phyloP scores from a whole-genome alignment of 2,888 invertebrate species.

The Pimpla rufipes region DNA sequence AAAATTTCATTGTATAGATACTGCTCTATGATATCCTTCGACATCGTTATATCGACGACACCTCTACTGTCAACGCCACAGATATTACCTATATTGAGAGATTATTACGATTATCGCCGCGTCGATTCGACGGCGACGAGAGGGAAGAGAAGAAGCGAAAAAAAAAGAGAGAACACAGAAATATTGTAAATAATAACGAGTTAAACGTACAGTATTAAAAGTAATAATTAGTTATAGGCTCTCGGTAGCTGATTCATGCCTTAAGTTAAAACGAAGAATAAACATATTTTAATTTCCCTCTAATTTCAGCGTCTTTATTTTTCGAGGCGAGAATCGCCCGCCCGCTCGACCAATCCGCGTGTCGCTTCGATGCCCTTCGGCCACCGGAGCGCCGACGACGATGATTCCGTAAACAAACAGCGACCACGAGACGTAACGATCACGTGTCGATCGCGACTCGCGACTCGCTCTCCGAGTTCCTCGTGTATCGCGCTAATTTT shows the following conservation, averaged over 20 bases:
- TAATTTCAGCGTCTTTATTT: slow-evolving; percentile 41
- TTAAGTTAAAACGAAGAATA: slow-evolving; percentile 79
- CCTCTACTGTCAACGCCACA: slow-evolving; percentile 72
- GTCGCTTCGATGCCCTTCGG: slow-evolving; percentile 8
- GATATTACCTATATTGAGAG: slow-evolving; percentile 79
- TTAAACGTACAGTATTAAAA: slow-evolving; percentile 84
- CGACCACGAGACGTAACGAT: background rate
- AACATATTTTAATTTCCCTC: slow-evolving; percentile 80
- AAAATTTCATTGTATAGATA: slow-evolving; percentile 55
- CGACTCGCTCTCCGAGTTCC: slow-evolving; percentile 20
- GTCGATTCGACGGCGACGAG: slow-evolving; percentile 62
- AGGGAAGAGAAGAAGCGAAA: slow-evolving; percentile 63
- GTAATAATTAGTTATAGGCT: slow-evolving; percentile 81
- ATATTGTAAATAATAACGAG: slow-evolving; percentile 82
- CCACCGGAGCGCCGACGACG: slow-evolving; percentile 30
- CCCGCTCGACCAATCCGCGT: background rate
- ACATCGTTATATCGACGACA: slow-evolving; percentile 68
- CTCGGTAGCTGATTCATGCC: slow-evolving; percentile 79
- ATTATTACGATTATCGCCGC: slow-evolving; percentile 79
- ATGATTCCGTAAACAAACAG: slow-evolving; percentile 19
- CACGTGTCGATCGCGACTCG: background rate
- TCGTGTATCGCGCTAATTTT: background rate
- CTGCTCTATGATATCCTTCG: slow-evolving; percentile 57
- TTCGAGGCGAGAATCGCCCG: background rate
- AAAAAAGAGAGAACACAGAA: slow-evolving; percentile 59